A percentile compares a stretch with the other conserved stretches of the same genome.
phyloP scores from a whole-genome alignment of 2,797 vertebrate genomes.

The Chaenodraco wilsoni region DNA sequence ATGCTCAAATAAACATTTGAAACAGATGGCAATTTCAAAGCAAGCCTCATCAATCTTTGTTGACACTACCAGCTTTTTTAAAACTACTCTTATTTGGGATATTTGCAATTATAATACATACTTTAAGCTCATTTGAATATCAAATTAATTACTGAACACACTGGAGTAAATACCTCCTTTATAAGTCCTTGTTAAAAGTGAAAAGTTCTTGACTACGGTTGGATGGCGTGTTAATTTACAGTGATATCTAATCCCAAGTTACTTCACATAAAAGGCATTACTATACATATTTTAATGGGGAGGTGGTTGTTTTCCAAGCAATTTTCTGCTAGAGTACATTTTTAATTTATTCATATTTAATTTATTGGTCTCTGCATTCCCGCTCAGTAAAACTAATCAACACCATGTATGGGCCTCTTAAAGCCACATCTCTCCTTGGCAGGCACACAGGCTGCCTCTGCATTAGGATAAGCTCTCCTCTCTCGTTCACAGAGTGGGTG shows the following conservation, averaged over 20 bases:
- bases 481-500: slow-evolving; percentile 63
- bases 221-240: slow-evolving; percentile 91
- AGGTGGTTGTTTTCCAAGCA: slow-evolving; percentile 90
- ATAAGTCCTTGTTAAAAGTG: slow-evolving; percentile 94
- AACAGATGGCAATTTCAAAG: slow-evolving; percentile 84
- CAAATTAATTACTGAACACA: slow-evolving; percentile 93
- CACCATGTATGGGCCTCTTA: slow-evolving; percentile 85
- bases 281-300: slow-evolving; percentile 91
- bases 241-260: slow-evolving; percentile 90
- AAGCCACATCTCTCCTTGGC: slow-evolving; percentile 80
- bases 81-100: slow-evolving; percentile 87
- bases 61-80: slow-evolving; percentile 83
- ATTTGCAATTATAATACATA: slow-evolving; percentile 89
- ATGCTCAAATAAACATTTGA: slow-evolving; percentile 76
- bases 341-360: slow-evolving; percentile 91
- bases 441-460: slow-evolving; percentile 69
- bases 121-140: slow-evolving; percentile 89
- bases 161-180: slow-evolving; percentile 89
- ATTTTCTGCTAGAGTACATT: slow-evolving; percentile 91
- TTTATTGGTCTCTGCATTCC: slow-evolving; percentile 88
- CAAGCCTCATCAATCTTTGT: slow-evolving; percentile 86
- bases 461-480: slow-evolving; percentile 74
- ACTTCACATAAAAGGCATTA: slow-evolving; percentile 88
- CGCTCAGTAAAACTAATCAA: slow-evolving; percentile 87
- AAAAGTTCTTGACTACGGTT: slow-evolving; percentile 88